A percentile compares a stretch with the other conserved stretches of the same genome.
Conservation (phyloP, 2,797 vertebrate genomes). For the Eulemur rubriventer region DNA sequence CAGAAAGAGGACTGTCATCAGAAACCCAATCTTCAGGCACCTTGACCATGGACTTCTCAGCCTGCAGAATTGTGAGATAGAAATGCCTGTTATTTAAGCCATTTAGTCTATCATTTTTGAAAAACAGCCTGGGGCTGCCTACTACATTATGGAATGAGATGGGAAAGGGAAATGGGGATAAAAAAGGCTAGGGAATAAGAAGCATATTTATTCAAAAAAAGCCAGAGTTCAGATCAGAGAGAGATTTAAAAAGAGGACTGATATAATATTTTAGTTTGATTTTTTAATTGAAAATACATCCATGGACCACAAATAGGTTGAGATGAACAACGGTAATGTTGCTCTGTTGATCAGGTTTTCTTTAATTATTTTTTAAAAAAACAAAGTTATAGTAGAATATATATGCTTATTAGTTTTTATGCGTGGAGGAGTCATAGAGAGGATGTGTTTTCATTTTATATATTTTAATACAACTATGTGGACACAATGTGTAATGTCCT, state of each 20-base stretch:
- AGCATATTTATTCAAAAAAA: constrained; percentile 24
- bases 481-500: neutral
- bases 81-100: neutral
- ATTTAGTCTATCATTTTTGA: neutral
- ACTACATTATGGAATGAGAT: neutral
- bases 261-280: neutral
- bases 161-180: neutral
- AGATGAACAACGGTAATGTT: neutral
- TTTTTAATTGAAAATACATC: constrained; percentile 27
- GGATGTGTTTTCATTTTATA: neutral
- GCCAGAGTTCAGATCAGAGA: neutral
- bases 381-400: neutral
- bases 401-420: neutral
- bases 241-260: neutral
- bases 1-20: neutral
- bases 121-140: neutral
- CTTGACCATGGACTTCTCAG: neutral
- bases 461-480: neutral
- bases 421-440: neutral
- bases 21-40: neutral
- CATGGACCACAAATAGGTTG: neutral
- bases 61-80: neutral
- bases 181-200: neutral
- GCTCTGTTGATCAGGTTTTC: neutral
- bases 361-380: neutral